Percentiles rank a stretch among this genome's conserved stretches.
phyloP scores from a whole-genome alignment of 2,113 vertebrate species.

The Aramus guarauna region DNA sequence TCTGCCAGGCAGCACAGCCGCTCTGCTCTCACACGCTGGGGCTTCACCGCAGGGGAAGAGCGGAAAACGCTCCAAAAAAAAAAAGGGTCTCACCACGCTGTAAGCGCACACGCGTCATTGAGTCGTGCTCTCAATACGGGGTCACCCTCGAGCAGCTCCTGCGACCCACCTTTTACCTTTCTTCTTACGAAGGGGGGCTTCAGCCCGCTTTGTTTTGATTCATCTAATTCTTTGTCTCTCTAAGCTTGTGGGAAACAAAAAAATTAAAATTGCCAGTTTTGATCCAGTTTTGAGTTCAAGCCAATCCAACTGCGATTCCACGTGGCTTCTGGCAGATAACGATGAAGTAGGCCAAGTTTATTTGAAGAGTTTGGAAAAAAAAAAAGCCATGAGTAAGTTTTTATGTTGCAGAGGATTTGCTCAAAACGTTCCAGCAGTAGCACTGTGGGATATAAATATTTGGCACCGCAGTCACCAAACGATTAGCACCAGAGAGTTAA shows the following conservation, averaged over 20 bases:
- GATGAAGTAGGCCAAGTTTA: background rate
- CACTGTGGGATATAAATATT: background rate
- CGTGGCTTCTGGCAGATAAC: background rate
- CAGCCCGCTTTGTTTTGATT: background rate
- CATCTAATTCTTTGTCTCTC: background rate
- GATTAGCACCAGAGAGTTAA: background rate
- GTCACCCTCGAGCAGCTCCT: background rate
- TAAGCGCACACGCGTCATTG: accelerated
- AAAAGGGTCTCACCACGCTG: background rate
- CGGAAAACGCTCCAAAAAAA: background rate
- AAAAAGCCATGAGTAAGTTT: background rate
- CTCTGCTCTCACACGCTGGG: background rate
- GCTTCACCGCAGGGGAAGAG: background rate
- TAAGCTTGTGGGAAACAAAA: background rate
- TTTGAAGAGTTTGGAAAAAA: background rate
- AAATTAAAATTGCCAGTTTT: background rate
- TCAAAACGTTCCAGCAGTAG: background rate
- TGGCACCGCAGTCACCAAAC: background rate
- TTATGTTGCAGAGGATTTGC: background rate
- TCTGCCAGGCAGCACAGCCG: background rate
- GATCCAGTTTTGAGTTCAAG: background rate
- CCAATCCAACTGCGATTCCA: background rate
- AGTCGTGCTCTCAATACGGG: background rate
- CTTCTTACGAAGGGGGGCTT: background rate
- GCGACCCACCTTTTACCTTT: background rate